Conservation (phyloP, 1,140 invertebrate species). For the Nephila pilipes region DNA sequence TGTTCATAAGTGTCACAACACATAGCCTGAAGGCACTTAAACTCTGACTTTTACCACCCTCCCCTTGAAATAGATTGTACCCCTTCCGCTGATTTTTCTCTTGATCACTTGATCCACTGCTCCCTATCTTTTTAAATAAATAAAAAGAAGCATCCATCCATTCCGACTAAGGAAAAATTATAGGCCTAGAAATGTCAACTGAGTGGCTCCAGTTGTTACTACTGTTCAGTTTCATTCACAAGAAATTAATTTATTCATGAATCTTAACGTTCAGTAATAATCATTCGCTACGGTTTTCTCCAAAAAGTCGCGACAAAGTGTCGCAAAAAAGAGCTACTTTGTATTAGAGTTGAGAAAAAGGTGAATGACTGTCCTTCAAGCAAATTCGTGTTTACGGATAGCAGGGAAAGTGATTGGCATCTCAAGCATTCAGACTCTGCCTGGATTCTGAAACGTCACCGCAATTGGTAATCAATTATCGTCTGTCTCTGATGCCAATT, state of each 20-base stretch:
- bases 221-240: not conserved
- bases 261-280: not conserved
- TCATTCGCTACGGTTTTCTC: not conserved
- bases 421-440: not conserved
- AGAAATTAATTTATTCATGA: slow-evolving; percentile 1
- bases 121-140: no score
- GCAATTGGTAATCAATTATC: not conserved
- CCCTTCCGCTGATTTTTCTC: no score
- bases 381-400: not conserved
- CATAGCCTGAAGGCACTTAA: no score
- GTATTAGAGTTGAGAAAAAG: not conserved
- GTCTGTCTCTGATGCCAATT: not conserved
- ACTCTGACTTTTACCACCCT: no score
- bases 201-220: not conserved
- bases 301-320: not conserved
- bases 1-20: no score
- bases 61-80: no score
- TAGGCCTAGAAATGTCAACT: not conserved
- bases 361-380: not conserved
- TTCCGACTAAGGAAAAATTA: not conserved
- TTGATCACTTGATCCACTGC: no score
- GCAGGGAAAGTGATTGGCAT: not conserved
- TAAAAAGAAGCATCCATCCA: no score
- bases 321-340: not conserved
- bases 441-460: not conserved